phyloP scores from a whole-genome alignment of 1,140 invertebrate genomes.

The Papilio dardanus region DNA sequence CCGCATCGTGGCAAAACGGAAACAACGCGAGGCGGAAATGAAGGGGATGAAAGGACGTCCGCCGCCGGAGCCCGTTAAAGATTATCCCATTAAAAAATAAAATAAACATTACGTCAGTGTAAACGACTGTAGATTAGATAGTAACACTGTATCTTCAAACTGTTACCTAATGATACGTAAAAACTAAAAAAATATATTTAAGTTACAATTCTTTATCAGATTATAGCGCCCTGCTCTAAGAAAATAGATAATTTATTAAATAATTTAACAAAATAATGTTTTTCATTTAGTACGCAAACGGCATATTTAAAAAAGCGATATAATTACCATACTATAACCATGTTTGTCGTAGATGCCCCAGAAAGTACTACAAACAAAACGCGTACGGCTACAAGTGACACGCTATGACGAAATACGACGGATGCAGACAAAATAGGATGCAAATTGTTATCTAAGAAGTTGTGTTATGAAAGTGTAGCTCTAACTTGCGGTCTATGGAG shows the following conservation, averaged over 20 bases:
- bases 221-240: too few relatives aligned
- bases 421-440: constrained; percentile 40
- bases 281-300: background rate
- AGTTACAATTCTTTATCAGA: background rate
- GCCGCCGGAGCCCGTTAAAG: constrained; percentile 49
- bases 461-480: constrained; percentile 42
- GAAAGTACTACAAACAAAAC: background rate
- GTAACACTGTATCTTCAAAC: background rate
- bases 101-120: constrained; percentile 24
- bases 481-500: constrained; percentile 41
- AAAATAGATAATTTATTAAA: background rate
- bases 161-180: background rate
- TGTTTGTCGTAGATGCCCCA: background rate
- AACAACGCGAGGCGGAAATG: constrained; percentile 62
- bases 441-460: constrained; percentile 58
- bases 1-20: constrained; percentile 87
- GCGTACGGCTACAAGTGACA: background rate
- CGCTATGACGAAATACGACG: constrained; percentile 37
- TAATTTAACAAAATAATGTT: background rate
- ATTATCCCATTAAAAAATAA: constrained; percentile 70
- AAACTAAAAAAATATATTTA: background rate
- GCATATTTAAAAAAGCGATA: background rate
- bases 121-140: background rate
- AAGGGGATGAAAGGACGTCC: constrained; percentile 50
- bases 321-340: background rate